Base-by-base conservation (phyloP, 2,113 vertebrate species). In the Furnarius figulus region DNA sequence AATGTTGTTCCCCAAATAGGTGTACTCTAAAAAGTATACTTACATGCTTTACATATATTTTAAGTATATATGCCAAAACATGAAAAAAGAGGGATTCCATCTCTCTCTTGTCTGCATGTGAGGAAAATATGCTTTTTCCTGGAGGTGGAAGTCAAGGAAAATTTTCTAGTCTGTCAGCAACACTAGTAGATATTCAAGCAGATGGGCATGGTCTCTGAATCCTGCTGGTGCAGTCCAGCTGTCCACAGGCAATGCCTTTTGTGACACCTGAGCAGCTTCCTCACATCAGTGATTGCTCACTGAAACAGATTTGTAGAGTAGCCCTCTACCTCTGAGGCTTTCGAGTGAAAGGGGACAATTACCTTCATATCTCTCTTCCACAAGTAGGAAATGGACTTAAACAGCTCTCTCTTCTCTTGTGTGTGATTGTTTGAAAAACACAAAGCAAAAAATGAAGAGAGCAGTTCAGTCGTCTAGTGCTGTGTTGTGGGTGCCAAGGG, bases 401-500 rank as follows among this genome's bases (percentile, higher is more conserved):
- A 58, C n/a, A 44, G 23, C 11, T 10, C 42, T 59, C 31, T 73
- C 13, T 58, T 78, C 14, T 70, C 63, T 46, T 19, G 2, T 49
- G 23, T 20, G 44, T 14, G 18, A 28, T 40, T 24, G 7, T 46
- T 82, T 39, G 30, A 59, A 89, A 66, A 74, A 59, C 14, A 2
- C 30, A 40, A 68, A 63, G 17, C 30, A 17, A 49, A 74, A 81
- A 35, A 3, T 4, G 14, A 5, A 39, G 25, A 31, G 9, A 56
- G 33, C 0, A 1, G 12, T 28, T 84, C 21, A 10, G 21, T 72
- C 2, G 0, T 10, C 31, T 6, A 15, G 24, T 31, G 58, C n/a
- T 66, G 31, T 61, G 8, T 17, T 52, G 49, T 25, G 17, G 30
- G 30, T 52, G 21, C 58, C 28, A 40, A 61, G 42, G 11, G 50